phyloP scores from a whole-genome alignment of 2,113 vertebrate genomes.

The Peromyscus maniculatus region DNA sequence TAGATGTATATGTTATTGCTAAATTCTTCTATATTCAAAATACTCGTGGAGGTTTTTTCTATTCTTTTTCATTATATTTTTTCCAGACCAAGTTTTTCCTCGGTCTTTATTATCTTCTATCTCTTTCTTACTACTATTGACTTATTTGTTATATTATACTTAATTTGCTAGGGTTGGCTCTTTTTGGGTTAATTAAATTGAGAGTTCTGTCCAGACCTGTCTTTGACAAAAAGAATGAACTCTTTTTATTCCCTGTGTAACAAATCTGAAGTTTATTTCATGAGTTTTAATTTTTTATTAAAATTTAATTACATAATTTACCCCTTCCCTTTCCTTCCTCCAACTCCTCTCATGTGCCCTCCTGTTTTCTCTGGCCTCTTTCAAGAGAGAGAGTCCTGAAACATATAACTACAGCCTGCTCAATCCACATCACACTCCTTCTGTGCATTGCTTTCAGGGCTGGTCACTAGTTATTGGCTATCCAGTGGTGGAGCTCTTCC shows the following conservation, averaged over 20 bases:
- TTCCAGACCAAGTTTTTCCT: neutral
- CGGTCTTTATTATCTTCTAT: neutral
- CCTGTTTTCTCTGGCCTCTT: neutral
- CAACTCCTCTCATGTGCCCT: neutral
- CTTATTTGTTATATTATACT: neutral
- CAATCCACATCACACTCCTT: neutral
- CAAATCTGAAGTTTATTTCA: neutral
- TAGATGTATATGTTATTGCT: neutral
- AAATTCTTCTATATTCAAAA: constrained; percentile 21
- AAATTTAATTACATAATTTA: neutral
- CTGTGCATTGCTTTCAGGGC: neutral
- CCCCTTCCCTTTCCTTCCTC: neutral
- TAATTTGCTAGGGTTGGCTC: neutral
- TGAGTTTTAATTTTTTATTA: neutral
- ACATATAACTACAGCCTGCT: neutral
- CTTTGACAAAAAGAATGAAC: neutral
- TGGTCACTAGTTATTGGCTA: neutral
- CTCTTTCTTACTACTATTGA: constrained; percentile 3
- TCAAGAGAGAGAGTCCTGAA: neutral
- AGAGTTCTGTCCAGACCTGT: neutral
- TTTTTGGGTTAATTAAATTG: constrained; percentile 1
- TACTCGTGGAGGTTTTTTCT: neutral
- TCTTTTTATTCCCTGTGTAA: neutral
- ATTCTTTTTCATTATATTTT: constrained; percentile 4
- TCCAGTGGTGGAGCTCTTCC: neutral